phyloP scores from a whole-genome alignment of 1,140 invertebrate genomes.

The Zaprionus tsacasi region DNA sequence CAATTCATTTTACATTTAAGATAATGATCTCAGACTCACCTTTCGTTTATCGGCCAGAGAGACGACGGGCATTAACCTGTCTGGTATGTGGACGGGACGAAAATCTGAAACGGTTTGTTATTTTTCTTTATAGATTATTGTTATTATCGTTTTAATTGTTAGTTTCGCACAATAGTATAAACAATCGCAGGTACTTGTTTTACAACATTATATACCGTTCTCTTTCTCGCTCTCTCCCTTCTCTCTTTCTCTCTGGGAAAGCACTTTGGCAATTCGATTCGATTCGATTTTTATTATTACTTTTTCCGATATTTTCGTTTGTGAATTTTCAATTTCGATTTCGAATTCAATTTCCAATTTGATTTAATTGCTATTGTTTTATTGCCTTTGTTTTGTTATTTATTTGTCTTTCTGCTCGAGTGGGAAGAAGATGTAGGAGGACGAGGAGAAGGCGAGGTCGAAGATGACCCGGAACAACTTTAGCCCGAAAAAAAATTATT shows the following conservation, averaged over 20 bases:
- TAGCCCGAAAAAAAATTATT: constrained; percentile 40
- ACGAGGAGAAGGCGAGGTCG: constrained; percentile 12
- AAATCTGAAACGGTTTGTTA: constrained; percentile 33
- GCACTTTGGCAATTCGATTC: not conserved
- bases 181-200: constrained; percentile 43
- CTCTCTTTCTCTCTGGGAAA: not conserved
- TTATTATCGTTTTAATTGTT: constrained; percentile 76
- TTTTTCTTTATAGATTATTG: constrained; percentile 65
- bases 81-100: not conserved
- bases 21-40: constrained; percentile 5
- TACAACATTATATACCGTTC: constrained; percentile 21
- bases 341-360: constrained; percentile 32
- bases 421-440: constrained; percentile 15
- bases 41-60: not conserved
- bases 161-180: constrained; percentile 61
- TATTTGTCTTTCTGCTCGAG: constrained; percentile 31
- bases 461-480: constrained; percentile 66
- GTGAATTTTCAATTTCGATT: constrained; percentile 26
- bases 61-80: not conserved
- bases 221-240: too few species aligned
- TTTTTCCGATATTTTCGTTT: constrained; percentile 6
- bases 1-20: constrained; percentile 14
- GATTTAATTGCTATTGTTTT: constrained; percentile 45
- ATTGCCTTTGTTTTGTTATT: constrained; percentile 50
- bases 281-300: not conserved